Conservation (phyloP, 2,113 vertebrate genomes). For the Girardinichthys multiradiatus region DNA sequence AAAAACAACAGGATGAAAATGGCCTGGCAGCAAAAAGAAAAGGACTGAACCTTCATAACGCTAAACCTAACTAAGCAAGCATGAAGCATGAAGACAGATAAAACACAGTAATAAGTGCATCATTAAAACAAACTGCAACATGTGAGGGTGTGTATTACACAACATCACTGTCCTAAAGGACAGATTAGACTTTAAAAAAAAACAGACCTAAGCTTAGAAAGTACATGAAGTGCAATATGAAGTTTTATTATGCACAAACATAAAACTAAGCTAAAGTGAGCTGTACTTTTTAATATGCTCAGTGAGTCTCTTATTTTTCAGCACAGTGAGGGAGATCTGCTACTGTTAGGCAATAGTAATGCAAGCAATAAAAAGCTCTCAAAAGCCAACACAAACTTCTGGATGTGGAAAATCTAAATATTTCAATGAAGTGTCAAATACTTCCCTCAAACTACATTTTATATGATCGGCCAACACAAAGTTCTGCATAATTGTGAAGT, state of each 20-base stretch:
- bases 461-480: not conserved
- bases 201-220: not conserved
- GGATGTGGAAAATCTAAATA: not conserved
- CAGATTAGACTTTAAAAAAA: not conserved
- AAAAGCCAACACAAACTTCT: constrained; percentile 11
- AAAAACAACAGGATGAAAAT: constrained; percentile 32
- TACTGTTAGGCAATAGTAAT: constrained; percentile 16
- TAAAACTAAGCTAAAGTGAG: not conserved
- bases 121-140: not conserved
- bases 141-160: not conserved
- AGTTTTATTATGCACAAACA: constrained; percentile 5
- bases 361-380: constrained; percentile 27
- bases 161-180: not conserved
- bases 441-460: not conserved
- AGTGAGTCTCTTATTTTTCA: constrained; percentile 15
- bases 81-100: not conserved
- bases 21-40: constrained; percentile 23
- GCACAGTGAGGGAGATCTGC: constrained; percentile 33
- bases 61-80: not conserved
- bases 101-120: not conserved
- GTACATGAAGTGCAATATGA: not conserved
- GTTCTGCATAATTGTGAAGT: not conserved
- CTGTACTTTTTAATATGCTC: constrained; percentile 27
- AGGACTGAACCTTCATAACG: not conserved
- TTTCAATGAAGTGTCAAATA: not conserved